Evolutionary conservation across 1,140 invertebrate genomes (phyloP).

Genomic region (Microplitis demolitor): DNA sequence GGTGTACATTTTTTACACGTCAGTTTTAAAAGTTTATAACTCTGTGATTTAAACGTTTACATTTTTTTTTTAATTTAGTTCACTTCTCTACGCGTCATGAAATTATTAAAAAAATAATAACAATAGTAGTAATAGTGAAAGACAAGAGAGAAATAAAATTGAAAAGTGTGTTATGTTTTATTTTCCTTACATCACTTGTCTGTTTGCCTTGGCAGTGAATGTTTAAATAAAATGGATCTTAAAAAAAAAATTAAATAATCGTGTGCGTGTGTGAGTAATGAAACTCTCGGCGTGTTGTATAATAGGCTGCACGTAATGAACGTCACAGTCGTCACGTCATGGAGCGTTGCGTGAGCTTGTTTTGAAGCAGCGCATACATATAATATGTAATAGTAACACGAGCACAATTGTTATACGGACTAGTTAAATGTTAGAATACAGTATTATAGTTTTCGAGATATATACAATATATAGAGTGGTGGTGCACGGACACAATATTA

Average conservation of each 20-base stretch:
- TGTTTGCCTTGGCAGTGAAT: background rate
- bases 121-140: no score
- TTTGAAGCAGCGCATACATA: background rate
- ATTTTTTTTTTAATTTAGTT: no score
- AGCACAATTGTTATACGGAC: no score
- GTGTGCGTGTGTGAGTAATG: background rate
- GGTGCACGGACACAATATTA: no score
- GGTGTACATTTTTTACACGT: background rate
- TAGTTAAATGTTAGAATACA: no score
- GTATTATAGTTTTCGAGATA: background rate
- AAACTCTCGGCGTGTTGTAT: background rate
- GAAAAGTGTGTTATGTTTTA: background rate
- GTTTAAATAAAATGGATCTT: no score
- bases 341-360: conserved; percentile 7
- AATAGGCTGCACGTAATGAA: conserved; percentile 1
- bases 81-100: no score
- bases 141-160: no score
- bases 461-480: background rate
- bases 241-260: no score
- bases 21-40: background rate
- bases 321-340: background rate
- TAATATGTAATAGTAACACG: background rate
- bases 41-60: no score
- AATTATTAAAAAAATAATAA: no score
- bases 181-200: background rate